These are phyloP conservation scores for Rhinatrema bivittatum DNA, from an alignment of 2,797 vertebrate species.

Conservation along the genomic window DNA sequence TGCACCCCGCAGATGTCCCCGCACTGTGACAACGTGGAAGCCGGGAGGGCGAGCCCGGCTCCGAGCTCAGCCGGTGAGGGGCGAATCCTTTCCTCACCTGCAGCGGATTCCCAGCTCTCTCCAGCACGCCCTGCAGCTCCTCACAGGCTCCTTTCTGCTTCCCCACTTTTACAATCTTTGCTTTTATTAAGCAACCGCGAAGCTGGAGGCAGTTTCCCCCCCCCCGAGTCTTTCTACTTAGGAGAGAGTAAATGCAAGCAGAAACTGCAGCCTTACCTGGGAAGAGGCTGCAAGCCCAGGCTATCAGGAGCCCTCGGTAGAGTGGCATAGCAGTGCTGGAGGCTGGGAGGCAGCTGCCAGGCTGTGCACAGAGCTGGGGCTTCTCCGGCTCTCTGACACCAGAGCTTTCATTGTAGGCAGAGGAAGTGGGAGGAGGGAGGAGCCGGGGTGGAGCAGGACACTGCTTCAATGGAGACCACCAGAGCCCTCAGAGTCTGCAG, in stretches of 20 bases:
- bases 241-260: too few relatives aligned
- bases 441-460: constrained; percentile 17
- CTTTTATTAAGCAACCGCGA: too few relatives aligned
- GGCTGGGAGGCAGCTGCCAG: constrained; percentile 31
- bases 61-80: too few relatives aligned
- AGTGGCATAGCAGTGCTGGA: constrained; percentile 69
- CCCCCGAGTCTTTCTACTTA: too few relatives aligned
- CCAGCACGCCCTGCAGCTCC: neutral
- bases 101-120: too few relatives aligned
- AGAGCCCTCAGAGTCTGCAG: too few relatives aligned
- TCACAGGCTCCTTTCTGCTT: neutral
- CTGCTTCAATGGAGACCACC: neutral
- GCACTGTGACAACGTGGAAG: too few relatives aligned
- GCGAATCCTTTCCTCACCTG: too few relatives aligned
- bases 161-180: too few relatives aligned
- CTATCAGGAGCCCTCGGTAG: constrained; percentile 64
- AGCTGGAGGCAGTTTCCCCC: too few relatives aligned
- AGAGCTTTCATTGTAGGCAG: constrained; percentile 18
- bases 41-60: too few relatives aligned
- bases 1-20: too few relatives aligned
- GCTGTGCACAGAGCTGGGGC: constrained; percentile 18
- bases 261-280: constrained; percentile 87
- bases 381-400: constrained; percentile 46
- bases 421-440: constrained; percentile 60
- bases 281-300: constrained; percentile 75